phyloP scores from a whole-genome alignment of 2,113 vertebrate genomes.

The Gobiocypris rarus region DNA sequence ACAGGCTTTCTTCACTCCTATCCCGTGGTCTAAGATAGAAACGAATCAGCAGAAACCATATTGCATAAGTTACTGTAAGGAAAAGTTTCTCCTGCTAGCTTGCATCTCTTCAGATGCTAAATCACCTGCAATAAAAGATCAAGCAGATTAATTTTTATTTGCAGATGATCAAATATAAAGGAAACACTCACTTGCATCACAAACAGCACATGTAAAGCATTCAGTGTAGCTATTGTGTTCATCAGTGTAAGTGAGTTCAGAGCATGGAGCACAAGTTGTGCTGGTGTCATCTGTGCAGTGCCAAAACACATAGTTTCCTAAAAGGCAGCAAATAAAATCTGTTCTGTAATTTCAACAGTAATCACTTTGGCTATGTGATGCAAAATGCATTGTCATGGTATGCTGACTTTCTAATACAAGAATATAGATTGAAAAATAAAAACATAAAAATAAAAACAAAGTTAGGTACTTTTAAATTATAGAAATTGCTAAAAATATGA shows the following conservation, averaged over 20 bases:
- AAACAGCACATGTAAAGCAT: constrained; percentile 44
- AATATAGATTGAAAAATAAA: no score
- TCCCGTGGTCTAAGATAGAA: constrained; percentile 41
- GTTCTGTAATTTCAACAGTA: no score
- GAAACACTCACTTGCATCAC: constrained; percentile 48
- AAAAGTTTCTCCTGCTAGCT: not conserved
- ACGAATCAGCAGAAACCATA: not conserved
- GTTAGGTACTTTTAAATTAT: no score
- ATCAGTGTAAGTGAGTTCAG: constrained; percentile 26
- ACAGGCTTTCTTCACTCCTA: constrained; percentile 45
- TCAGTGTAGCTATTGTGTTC: constrained; percentile 20
- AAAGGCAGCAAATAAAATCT: not conserved
- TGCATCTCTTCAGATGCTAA: no score
- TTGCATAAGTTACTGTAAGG: no score
- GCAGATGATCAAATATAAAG: not conserved
- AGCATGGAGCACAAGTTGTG: constrained; percentile 51
- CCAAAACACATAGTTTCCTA: constrained; percentile 36
- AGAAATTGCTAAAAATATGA: no score
- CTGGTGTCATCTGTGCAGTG: constrained; percentile 48
- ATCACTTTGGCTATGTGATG: no score
- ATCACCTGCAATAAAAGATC: not conserved
- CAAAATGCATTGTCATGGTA: no score
- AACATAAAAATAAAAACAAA: no score
- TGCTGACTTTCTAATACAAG: no score
- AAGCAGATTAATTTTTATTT: not conserved